Conservation (phyloP, 2,888 invertebrate species). For the Reticulitermes lucifugus region DNA sequence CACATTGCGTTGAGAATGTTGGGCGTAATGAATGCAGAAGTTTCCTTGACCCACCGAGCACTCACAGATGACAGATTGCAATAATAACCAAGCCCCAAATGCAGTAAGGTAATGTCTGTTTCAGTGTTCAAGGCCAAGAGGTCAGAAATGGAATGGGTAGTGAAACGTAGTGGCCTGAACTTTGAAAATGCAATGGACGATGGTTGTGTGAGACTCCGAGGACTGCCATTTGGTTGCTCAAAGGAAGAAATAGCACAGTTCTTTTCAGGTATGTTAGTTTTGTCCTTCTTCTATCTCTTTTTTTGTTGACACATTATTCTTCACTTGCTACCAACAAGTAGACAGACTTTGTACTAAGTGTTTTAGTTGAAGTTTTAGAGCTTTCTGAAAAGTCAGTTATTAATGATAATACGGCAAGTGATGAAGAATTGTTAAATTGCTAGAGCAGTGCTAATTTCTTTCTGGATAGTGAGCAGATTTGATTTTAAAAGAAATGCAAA, state of each 20-base stretch:
- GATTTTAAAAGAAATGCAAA: neutral
- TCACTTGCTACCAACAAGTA: neutral
- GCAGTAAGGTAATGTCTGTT: neutral
- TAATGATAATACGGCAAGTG: neutral
- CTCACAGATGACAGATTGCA: too few species aligned
- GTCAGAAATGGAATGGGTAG: conserved; percentile 92
- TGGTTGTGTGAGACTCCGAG: conserved; percentile 88
- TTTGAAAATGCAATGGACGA: conserved; percentile 75
- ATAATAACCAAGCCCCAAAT: too few species aligned
- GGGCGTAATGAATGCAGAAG: too few species aligned
- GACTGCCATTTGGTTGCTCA: conserved; percentile 94
- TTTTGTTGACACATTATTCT: neutral
- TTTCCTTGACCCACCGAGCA: too few species aligned
- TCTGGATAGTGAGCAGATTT: neutral
- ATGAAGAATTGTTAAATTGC: neutral
- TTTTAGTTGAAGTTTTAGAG: too few species aligned
- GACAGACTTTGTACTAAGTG: neutral
- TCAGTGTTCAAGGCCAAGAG: conserved; percentile 88
- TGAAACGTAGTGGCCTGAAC: conserved; percentile 80
- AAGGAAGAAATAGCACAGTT: conserved; percentile 96
- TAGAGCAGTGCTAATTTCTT: neutral
- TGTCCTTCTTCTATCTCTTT: neutral
- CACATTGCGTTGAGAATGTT: too few species aligned
- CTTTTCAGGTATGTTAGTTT: conserved; percentile 81
- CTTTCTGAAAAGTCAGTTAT: too few species aligned